phyloP scores from a whole-genome alignment of 2,888 invertebrate genomes.

The Andrena haemorrhoa region DNA sequence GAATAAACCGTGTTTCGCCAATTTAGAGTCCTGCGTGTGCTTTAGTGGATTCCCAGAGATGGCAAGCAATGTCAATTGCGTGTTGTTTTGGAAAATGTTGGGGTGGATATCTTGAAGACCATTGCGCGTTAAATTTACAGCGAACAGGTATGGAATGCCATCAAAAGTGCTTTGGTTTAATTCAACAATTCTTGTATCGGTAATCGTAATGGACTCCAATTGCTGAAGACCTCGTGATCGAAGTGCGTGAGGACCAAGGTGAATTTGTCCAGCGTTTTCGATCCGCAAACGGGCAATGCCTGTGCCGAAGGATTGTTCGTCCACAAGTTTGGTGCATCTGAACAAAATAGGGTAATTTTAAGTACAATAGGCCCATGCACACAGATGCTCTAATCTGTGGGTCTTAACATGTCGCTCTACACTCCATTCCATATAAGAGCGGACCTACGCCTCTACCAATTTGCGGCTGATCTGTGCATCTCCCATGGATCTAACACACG shows the following conservation, averaged over 20 bases:
- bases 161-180: constrained; percentile 90
- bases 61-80: constrained; percentile 88
- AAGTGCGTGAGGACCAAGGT: constrained; percentile 84
- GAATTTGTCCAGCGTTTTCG: constrained; percentile 86
- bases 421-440: no score
- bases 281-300: constrained; percentile 89
- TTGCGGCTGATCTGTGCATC: no score
- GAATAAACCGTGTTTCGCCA: constrained; percentile 86
- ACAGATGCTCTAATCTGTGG: no score
- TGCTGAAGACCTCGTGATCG: constrained; percentile 86
- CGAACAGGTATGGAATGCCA: constrained; percentile 88
- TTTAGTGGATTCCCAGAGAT: constrained; percentile 89
- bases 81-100: constrained; percentile 89
- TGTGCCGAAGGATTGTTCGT: constrained; percentile 89
- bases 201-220: constrained; percentile 89
- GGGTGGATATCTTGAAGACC: constrained; percentile 89
- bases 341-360: constrained; percentile 60
- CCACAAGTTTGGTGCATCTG: constrained; percentile 89
- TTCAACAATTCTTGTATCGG: constrained; percentile 89
- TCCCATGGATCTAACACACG: no score
- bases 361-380: no score
- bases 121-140: constrained; percentile 90
- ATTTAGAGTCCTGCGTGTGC: constrained; percentile 70
- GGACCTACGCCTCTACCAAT: no score
- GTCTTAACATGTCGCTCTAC: no score